Conservation (phyloP, 2,113 vertebrate genomes). For the Ailuropoda melanoleuca region DNA sequence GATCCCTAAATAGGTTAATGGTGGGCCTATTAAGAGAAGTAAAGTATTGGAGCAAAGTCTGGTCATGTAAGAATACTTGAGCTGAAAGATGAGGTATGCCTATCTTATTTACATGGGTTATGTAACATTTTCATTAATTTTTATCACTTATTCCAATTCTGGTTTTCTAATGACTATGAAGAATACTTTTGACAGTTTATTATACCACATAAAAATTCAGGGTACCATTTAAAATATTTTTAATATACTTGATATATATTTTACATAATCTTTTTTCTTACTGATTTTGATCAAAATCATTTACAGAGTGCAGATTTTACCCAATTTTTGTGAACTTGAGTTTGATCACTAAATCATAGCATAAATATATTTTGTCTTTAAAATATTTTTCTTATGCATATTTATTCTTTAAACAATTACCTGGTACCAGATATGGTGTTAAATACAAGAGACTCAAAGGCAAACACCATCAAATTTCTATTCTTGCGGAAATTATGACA, state of each 20-base stretch:
- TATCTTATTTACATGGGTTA: neutral
- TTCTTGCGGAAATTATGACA: neutral
- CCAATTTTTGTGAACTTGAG: conserved; percentile 58
- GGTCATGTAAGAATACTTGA: neutral
- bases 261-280: conserved; percentile 68
- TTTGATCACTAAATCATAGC: conserved; percentile 65
- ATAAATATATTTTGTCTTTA: neutral
- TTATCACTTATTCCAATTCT: conserved; percentile 27
- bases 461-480: neutral
- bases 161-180: conserved; percentile 41
- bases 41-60: neutral
- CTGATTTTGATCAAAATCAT: conserved; percentile 70
- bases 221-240: conserved; percentile 47
- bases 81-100: neutral
- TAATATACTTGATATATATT: neutral
- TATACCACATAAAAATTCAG: neutral
- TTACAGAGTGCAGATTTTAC: neutral
- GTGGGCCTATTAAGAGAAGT: neutral
- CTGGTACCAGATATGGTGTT: neutral
- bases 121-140: neutral
- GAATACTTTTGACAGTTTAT: neutral
- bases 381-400: neutral
- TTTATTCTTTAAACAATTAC: neutral
- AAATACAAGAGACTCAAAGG: neutral
- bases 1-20: conserved; percentile 48